Base-by-base conservation (phyloP, 2,888 invertebrate genomes). In the Habroteleia sp. region DNA sequence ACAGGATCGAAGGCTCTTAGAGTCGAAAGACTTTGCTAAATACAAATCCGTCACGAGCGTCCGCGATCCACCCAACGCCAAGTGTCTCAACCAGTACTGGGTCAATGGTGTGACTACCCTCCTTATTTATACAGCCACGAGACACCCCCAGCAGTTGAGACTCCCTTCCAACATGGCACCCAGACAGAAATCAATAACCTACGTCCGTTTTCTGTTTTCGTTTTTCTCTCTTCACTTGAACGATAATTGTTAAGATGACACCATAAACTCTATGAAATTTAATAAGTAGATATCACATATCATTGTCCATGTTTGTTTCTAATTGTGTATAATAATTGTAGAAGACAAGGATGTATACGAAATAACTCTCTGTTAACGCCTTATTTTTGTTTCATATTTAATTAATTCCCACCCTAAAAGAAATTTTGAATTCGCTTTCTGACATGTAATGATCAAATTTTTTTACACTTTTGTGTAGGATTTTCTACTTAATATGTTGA, bases 21-120 rank as follows among this genome's bases (percentile, higher is more conserved):
- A 48, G 11, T 14, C 3, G 8, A 27, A n/a, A 20, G 6, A 1
- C 27, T 44, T 17, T n/a, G n/a, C n/a, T n/a, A n/a, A n/a, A 42
- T n/a, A 44, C 52, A 48, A 62, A 14, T 50, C 52, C 33, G 50
- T 46, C 23, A 7, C 37, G 16, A 29, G 31, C 37, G 3, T 35
- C 31, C 37, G 50, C 27, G 52, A 52, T 39, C 74, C 68, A 86
- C 81, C 82, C 82, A 83, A 82, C 84, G 81, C 82, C 81, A 79
- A 81, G 81, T 82, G 79, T 80, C 81, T 83, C 82, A 84, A 85
- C 83, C 83, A 84, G 83, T 85, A 87, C 87, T 87, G 86, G 87
- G 87, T 87, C 86, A 87, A 86, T 85, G 87, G 86, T 87, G 87
- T 85, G 86, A 84, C 84, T 84, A 85, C 85, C 85, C 86, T 83